Evolutionary conservation across 2,113 vertebrate species (phyloP), one percentile per base, ranked within the genome.

Genomic region (Cheilinus undulatus): DNA sequence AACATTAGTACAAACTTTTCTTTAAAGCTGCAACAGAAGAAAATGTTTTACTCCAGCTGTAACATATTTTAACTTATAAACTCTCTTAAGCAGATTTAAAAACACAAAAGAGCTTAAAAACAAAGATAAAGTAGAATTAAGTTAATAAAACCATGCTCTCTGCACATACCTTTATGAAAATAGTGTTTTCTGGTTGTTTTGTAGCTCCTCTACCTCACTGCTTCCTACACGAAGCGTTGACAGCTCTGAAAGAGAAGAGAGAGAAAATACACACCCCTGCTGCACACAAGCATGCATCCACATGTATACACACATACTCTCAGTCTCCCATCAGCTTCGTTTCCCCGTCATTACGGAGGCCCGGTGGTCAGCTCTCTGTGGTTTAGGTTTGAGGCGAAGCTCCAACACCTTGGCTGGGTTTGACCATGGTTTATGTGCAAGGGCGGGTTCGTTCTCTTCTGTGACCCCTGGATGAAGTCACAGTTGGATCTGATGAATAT

Each of bases 311-410:
- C 53, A 46, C 73, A 76, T 14, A 34, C 73, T 68, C 19, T 70
- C 48, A 60, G 54, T 52, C 43, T 56, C 13, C 50, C 32, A 51
- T 17, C 34, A 46, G 15, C 30, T 40, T 53, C 24, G 12, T 36
- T 45, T 69, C 60, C 71, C 60, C 83, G 15, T 82, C 76, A 82
- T 81, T 88, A 87, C 69, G 38, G 72, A 79, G 82, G 76, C 85
- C 69, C 17, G 0, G 50, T 65, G 75, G 86, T 87, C 77, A 86
- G 64, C 9, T 52, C 62, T 51, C 22, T 78, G 77, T 68, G 86
- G 88, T 88, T 83, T 61, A 22, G 84, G 86, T 83, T 67, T 65
- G 59, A 81, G 84, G 78, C 66, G 0, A 62, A 19, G 24, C 67
- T 87, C 86, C 79, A 88, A 66, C 73, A 76, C 67, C 51, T 57